Percentiles rank a stretch among this genome's conserved stretches.
Evolutionary conservation across 2,113 vertebrate species (phyloP).

Genomic region (Cheirogaleus medius): DNA sequence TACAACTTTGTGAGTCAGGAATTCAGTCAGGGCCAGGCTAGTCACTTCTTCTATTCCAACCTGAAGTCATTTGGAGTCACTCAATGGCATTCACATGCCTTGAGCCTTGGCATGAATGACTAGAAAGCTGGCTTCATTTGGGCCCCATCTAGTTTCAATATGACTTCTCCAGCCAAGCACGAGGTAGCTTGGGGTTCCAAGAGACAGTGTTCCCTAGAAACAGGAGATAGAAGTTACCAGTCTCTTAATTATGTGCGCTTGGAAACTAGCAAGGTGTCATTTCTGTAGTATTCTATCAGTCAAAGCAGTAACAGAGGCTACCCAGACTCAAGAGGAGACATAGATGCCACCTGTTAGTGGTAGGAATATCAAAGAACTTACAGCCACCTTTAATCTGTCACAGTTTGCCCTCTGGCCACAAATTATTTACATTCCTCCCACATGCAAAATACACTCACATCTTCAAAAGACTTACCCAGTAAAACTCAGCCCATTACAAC

Average conservation of each 20-base stretch:
- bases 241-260: not conserved
- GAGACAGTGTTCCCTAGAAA: not conserved
- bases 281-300: not conserved
- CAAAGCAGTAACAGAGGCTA: not conserved
- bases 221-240: not conserved
- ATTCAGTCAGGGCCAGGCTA: not conserved
- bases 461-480: not conserved
- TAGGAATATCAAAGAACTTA: not conserved
- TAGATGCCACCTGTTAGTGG: not conserved
- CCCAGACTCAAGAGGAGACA: not conserved
- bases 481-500: not conserved
- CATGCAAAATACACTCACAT: not conserved
- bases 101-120: not conserved
- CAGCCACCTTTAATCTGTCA: slow-evolving; percentile 1
- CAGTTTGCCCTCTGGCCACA: not conserved
- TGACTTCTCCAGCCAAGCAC: not conserved
- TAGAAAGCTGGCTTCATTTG: not conserved
- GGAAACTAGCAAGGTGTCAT: not conserved
- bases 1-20: not conserved
- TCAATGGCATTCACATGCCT: not conserved
- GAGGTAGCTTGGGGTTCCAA: not conserved
- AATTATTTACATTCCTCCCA: slow-evolving; percentile 32
- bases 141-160: not conserved
- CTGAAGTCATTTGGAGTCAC: not conserved
- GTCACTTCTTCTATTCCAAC: not conserved